phyloP scores from a whole-genome alignment of 1,140 invertebrate genomes.

The Eupristina koningsbergeri region DNA sequence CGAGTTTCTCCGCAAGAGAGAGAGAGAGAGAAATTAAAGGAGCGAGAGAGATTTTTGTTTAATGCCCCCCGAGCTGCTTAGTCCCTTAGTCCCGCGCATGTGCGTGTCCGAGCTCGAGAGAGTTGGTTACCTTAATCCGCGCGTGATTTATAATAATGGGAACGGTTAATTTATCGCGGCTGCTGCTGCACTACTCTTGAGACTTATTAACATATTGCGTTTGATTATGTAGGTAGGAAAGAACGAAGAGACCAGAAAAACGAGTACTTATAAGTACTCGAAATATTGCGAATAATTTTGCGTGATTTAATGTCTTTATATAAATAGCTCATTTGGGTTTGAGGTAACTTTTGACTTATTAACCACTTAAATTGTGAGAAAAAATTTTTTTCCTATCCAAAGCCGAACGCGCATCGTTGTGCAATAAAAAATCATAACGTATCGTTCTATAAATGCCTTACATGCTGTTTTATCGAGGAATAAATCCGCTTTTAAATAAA shows the following conservation, averaged over 20 bases:
- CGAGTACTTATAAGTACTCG: conserved; percentile 36
- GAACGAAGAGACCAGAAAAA: conserved; percentile 44
- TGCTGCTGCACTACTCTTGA: conserved; percentile 2
- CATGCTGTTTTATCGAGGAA: neutral
- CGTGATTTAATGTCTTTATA: conserved; percentile 51
- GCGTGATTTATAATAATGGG: conserved; percentile 51
- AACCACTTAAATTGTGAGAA: conserved; percentile 20
- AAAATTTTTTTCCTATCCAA: neutral
- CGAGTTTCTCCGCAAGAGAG: conserved; percentile 47
- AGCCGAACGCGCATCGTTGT: neutral
- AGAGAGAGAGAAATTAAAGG: too few species aligned
- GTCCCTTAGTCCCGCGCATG: neutral
- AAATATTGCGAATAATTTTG: conserved; percentile 49
- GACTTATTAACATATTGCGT: conserved; percentile 52
- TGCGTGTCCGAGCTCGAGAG: neutral
- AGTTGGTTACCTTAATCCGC: conserved; percentile 45
- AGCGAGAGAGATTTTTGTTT: conserved; percentile 36
- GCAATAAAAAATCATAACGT: neutral
- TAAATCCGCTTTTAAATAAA: neutral
- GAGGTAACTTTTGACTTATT: conserved; percentile 12
- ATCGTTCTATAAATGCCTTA: neutral
- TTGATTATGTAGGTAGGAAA: conserved; percentile 41
- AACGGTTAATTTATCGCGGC: conserved; percentile 41
- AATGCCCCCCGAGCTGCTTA: conserved; percentile 23
- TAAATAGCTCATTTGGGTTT: neutral